Percentiles rank a stretch among this genome's conserved stretches.
Conservation (phyloP, 1,140 invertebrate genomes). For the Zaprionus davidi region DNA sequence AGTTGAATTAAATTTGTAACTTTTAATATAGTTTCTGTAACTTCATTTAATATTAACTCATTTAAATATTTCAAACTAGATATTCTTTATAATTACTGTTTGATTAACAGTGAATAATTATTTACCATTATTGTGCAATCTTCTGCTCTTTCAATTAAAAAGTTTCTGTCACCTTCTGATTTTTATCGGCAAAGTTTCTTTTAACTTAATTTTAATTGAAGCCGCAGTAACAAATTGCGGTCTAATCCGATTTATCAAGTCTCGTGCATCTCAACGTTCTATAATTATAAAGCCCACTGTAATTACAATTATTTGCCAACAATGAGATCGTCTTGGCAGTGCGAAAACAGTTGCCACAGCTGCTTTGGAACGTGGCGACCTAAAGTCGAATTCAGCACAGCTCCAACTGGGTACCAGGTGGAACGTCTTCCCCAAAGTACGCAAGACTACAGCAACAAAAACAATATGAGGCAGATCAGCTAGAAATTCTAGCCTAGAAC, state of each 20-base stretch:
- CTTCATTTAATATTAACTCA: not conserved
- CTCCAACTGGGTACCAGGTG: not conserved
- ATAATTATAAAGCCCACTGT: conserved; percentile 6
- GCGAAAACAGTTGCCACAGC: conserved; percentile 5
- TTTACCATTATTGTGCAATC: no score
- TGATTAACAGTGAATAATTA: no score
- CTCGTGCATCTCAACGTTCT: conserved; percentile 2
- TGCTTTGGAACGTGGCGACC: not conserved
- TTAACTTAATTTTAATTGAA: no score
- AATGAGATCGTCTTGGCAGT: not conserved
- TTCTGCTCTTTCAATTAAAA: no score
- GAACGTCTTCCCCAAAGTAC: not conserved
- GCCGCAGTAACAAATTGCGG: no score
- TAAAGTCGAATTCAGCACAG: no score
- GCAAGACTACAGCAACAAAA: not conserved
- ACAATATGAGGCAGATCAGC: not conserved
- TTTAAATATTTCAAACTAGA: no score
- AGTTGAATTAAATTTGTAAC: no score
- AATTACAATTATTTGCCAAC: conserved; percentile 1
- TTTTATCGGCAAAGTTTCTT: no score
- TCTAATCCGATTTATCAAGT: conserved; percentile 9
- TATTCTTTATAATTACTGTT: no score
- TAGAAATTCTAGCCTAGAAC: not conserved
- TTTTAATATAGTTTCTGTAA: not conserved
- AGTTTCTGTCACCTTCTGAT: no score